Percentiles rank a stretch among this genome's conserved stretches.
phyloP scores from a whole-genome alignment of 2,797 vertebrate species.

The Oryzias sinensis region DNA sequence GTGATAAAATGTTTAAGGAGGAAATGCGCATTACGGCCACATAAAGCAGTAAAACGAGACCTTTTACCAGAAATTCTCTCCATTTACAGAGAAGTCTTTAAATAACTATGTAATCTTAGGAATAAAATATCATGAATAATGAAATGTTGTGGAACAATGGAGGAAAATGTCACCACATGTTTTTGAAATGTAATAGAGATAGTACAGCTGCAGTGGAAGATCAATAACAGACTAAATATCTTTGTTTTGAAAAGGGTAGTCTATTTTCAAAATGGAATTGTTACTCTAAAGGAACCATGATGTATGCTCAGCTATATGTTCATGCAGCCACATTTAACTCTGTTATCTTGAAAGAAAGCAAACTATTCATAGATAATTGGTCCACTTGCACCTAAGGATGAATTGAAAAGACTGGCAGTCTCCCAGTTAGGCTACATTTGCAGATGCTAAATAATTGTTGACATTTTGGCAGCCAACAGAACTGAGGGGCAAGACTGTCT shows the following conservation, averaged over 20 bases:
- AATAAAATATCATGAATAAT: slow-evolving; percentile 40
- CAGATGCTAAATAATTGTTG: slow-evolving; percentile 62
- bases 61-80: slow-evolving; percentile 12
- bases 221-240: not conserved
- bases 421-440: slow-evolving; percentile 51
- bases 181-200: slow-evolving; percentile 1
- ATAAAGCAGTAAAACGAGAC: slow-evolving; percentile 2
- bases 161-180: not conserved
- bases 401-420: slow-evolving; percentile 26
- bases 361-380: slow-evolving; percentile 14
- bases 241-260: too few species aligned
- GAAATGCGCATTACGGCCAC: not conserved
- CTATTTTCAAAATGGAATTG: too few species aligned
- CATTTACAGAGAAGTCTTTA: slow-evolving; percentile 15
- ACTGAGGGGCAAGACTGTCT: slow-evolving; percentile 38
- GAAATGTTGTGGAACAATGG: not conserved
- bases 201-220: not conserved
- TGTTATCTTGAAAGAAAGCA: slow-evolving; percentile 9
- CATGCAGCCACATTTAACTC: slow-evolving; percentile 6
- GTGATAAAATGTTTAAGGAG: too few species aligned
- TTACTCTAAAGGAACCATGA: too few species aligned
- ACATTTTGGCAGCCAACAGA: slow-evolving; percentile 65
- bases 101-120: slow-evolving; percentile 30
- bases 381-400: slow-evolving; percentile 23
- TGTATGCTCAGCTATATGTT: too few species aligned